phyloP scores from a whole-genome alignment of 2,113 vertebrate genomes.

The Trogon surrucura region DNA sequence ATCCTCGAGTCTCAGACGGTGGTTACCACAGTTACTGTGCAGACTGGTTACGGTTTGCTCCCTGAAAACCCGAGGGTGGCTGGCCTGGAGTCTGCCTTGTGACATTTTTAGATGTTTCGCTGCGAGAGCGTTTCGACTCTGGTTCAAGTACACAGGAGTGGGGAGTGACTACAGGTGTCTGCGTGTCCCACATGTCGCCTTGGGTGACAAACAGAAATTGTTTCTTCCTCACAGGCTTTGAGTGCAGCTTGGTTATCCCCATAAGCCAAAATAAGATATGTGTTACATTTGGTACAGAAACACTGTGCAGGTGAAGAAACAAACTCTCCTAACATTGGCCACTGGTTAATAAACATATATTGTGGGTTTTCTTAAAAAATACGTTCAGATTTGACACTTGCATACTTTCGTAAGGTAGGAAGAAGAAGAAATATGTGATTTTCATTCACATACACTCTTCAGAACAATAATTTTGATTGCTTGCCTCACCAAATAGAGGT shows the following conservation, averaged over 20 bases:
- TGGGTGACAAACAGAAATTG: accelerated
- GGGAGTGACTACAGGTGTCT: accelerated
- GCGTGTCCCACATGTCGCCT: accelerated
- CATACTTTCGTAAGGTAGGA: accelerated
- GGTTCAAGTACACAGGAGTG: accelerated
- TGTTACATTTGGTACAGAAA: accelerated
- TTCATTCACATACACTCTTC: neutral
- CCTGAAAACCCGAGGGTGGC: accelerated
- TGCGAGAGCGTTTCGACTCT: accelerated
- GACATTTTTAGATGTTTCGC: accelerated
- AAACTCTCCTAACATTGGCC: neutral
- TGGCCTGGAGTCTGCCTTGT: accelerated
- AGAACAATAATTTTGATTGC: neutral
- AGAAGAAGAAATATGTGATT: neutral
- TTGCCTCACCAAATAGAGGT: neutral
- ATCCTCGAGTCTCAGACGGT: accelerated
- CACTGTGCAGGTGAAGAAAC: neutral
- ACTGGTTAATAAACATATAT: neutral
- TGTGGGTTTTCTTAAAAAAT: neutral
- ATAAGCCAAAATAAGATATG: accelerated
- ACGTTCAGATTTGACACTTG: neutral
- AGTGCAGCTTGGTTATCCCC: accelerated
- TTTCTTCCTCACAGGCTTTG: neutral
- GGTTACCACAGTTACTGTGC: accelerated
- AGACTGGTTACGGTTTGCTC: neutral